Base-by-base conservation (phyloP, 2,113 vertebrate species). In the Dipodomys stephensi region DNA sequence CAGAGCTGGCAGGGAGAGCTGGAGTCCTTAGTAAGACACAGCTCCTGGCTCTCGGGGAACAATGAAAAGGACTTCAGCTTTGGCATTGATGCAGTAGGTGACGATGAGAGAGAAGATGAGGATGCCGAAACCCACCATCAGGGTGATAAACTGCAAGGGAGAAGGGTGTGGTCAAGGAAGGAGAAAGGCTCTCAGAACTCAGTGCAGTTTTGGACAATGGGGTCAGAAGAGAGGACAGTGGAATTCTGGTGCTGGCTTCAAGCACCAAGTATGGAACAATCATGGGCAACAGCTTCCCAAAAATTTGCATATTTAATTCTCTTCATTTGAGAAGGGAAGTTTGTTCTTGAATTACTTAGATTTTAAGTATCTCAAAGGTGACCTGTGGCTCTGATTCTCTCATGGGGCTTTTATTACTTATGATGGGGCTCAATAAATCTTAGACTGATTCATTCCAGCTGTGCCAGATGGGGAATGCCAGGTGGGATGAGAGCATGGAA, bases 21-120 rank as follows among this genome's bases (percentile, higher is more conserved):
- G 76, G 69, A 20, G 71, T 88, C 69, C 81, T 99, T 98, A 99
- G 97, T 99, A 99, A 92, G 99, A 98, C 97, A 98, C 98, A 0
- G 95, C 95, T 77, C 98, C 96, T 0, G 98, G 97, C 78, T 99
- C 99, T 78, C 97, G 98, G 0, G 98, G 97, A 35, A 96, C 80
- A 83, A 98, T 98, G 95, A 99, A 99, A 6, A 99, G 98, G 2
- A 99, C 96, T 2, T 99, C 98, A 0, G 99, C 99, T 98, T 99
- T 99, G 77, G 99, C 98, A 65, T 99, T 99, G 98, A 99, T 96
- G 79, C 99, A 96, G 94, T 99, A 99, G 0, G 99, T 99, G 95
- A 98, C 88, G 20, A 98, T 23, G 15, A 99, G 98, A 1, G 99
- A 99, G 4, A 98, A 46, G 30, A 99, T 0, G 60, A 99, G 97